Conservation (phyloP, 2,113 vertebrate species). For the Plectropomus leopardus region DNA sequence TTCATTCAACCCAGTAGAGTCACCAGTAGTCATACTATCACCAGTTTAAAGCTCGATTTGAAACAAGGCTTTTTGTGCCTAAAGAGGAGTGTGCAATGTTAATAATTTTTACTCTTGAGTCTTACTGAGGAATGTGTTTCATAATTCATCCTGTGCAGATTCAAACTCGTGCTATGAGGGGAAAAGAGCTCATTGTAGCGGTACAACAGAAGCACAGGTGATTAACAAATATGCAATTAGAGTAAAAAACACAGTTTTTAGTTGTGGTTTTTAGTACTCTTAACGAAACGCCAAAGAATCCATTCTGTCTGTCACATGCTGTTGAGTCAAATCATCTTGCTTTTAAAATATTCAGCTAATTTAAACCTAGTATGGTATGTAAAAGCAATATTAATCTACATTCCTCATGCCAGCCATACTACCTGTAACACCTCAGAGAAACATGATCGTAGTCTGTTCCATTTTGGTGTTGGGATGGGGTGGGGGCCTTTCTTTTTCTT, state of each 20-base stretch:
- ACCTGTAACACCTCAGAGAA: conserved; percentile 36
- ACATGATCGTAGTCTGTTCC: conserved; percentile 18
- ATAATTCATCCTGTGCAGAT: conserved; percentile 10
- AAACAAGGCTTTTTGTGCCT: conserved; percentile 64
- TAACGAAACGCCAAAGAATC: conserved; percentile 71
- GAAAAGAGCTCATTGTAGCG: not conserved
- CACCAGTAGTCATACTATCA: not conserved
- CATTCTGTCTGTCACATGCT: conserved; percentile 33
- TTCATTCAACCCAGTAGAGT: not conserved
- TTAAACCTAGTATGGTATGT: conserved; percentile 10
- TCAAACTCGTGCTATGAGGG: conserved; percentile 1
- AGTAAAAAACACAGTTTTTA: conserved; percentile 21
- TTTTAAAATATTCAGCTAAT: conserved; percentile 8
- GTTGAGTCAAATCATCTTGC: conserved; percentile 2
- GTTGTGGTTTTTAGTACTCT: conserved; percentile 34
- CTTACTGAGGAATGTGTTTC: conserved; percentile 65
- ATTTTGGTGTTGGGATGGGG: conserved; percentile 32
- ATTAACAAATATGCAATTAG: conserved; percentile 57
- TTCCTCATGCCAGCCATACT: conserved; percentile 56
- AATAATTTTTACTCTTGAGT: conserved; percentile 60
- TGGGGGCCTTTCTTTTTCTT: conserved; percentile 42
- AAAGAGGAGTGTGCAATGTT: conserved; percentile 61
- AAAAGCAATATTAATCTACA: conserved; percentile 59
- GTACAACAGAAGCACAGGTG: conserved; percentile 53
- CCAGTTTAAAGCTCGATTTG: conserved; percentile 13